phyloP scores from a whole-genome alignment of 1,140 invertebrate genomes.

The Ceratina calcarata region DNA sequence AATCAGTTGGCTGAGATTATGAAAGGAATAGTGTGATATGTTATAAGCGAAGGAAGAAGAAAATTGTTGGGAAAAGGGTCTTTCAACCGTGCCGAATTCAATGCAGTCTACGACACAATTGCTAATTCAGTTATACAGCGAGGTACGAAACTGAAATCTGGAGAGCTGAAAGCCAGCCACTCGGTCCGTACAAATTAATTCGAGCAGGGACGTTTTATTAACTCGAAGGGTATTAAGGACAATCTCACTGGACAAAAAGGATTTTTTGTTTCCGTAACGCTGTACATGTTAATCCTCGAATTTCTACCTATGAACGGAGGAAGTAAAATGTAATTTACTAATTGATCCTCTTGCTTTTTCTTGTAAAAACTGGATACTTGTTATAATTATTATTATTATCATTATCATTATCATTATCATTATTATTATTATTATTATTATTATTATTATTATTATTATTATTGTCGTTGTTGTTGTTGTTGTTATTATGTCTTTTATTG shows the following conservation, averaged over 20 bases:
- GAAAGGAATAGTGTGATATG: not conserved
- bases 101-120: constrained; percentile 1
- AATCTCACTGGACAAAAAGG: not conserved
- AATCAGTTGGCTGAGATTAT: too few relatives aligned
- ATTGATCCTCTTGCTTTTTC: too few relatives aligned
- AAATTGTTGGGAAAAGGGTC: not conserved
- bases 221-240: not conserved
- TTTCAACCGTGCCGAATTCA: constrained; percentile 4
- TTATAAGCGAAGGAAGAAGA: not conserved
- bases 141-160: constrained; percentile 10
- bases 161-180: not conserved
- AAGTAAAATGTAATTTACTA: too few relatives aligned
- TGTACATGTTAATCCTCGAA: not conserved
- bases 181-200: not conserved
- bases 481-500: too few relatives aligned
- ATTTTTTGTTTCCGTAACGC: not conserved
- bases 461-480: too few relatives aligned
- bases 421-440: too few relatives aligned
- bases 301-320: too few relatives aligned
- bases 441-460: too few relatives aligned
- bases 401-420: too few relatives aligned
- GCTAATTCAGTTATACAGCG: constrained; percentile 5
- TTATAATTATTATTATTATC: too few relatives aligned
- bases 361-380: too few relatives aligned
- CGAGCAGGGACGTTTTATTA: constrained; percentile 4